phyloP scores from a whole-genome alignment of 2,797 vertebrate species.

The Calcarius lapponicus region DNA sequence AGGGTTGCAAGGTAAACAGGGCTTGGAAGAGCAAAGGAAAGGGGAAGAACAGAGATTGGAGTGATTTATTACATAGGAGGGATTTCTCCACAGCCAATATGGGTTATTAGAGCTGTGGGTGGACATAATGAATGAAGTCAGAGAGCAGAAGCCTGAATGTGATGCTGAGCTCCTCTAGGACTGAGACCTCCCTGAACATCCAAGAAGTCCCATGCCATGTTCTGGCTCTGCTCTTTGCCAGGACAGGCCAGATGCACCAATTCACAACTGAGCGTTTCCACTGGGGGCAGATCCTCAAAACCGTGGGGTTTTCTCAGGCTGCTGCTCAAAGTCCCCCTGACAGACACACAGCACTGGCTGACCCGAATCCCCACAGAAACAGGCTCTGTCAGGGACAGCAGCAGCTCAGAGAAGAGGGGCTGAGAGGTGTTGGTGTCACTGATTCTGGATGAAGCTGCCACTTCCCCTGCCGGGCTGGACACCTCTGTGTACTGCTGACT shows the following conservation, averaged over 20 bases:
- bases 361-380: neutral
- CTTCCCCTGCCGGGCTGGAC: neutral
- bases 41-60: neutral
- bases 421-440: rapidly evolving
- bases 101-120: neutral
- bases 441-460: rapidly evolving
- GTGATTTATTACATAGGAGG: rapidly evolving
- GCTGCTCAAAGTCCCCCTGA: neutral
- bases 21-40: neutral
- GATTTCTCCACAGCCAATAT: rapidly evolving
- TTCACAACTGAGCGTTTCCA: rapidly evolving
- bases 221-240: neutral
- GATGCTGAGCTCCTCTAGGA: neutral
- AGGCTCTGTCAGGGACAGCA: neutral
- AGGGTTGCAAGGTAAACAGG: constrained; percentile 78
- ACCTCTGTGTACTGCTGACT: neutral
- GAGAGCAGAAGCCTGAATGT: neutral
- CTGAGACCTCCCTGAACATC: neutral
- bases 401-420: neutral
- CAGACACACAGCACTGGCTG: neutral
- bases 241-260: neutral
- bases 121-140: neutral
- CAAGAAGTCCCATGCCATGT: neutral
- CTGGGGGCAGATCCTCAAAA: neutral
- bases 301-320: neutral